Percentiles rank a stretch among this genome's conserved stretches.
Evolutionary conservation across 2,797 vertebrate species (phyloP).

Genomic region (Liparis tanakae): DNA sequence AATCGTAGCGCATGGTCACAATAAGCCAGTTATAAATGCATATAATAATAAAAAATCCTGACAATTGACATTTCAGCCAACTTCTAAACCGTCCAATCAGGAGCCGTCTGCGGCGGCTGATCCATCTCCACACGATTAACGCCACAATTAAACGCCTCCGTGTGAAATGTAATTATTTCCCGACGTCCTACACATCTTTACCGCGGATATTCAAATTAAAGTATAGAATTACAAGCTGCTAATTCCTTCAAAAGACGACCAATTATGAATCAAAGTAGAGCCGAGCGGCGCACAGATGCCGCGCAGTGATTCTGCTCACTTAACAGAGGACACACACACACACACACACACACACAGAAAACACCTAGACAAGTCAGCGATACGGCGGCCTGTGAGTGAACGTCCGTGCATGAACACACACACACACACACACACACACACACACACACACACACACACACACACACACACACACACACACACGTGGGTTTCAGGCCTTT

Average conservation of each 20-base stretch:
- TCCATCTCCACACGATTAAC: conserved; percentile 22
- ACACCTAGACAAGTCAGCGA: conserved; percentile 49
- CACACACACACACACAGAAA: neutral
- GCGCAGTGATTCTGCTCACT: conserved; percentile 60
- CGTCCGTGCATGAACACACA: conserved; percentile 23
- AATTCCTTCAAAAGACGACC: conserved; percentile 72
- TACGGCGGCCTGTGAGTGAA: conserved; percentile 10
- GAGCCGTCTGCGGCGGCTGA: conserved; percentile 6
- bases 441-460: too few species aligned
- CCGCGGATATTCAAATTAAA: conserved; percentile 59
- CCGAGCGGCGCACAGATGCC: conserved; percentile 60
- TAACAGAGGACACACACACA: conserved; percentile 33
- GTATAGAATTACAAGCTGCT: conserved; percentile 69
- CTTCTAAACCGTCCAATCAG: neutral
- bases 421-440: conserved; percentile 7
- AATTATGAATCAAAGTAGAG: conserved; percentile 73
- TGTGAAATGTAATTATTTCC: conserved; percentile 54
- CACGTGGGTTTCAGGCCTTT: conserved; percentile 61
- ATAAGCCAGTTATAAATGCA: neutral
- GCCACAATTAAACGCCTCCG: conserved; percentile 18
- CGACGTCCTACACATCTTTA: conserved; percentile 36
- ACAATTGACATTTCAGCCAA: neutral
- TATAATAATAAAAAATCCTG: neutral
- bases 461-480: conserved; percentile 34
- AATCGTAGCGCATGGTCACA: neutral